Percentiles rank a stretch among this genome's conserved stretches.
These are phyloP conservation scores for Latheticus oryzae DNA, from an alignment of 2,888 invertebrate genomes.

Conservation along the genomic window DNA sequence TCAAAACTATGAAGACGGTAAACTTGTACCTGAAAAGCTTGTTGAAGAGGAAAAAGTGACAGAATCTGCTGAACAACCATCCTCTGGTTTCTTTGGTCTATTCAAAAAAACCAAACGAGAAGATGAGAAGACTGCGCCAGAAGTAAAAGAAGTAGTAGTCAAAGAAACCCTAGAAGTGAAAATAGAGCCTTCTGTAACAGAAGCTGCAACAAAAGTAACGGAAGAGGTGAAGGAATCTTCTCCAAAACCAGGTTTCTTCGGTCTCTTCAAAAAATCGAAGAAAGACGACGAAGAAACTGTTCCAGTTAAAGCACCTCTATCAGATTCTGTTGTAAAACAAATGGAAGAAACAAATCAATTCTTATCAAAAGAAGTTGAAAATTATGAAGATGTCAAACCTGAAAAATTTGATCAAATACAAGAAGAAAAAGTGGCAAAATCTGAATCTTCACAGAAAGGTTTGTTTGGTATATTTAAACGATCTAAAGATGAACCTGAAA, in stretches of 20 bases:
- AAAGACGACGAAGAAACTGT: constrained; percentile 24
- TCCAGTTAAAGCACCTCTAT: constrained; percentile 15
- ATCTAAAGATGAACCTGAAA: constrained; percentile 35
- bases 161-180: constrained; percentile 2
- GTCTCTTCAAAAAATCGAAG: constrained; percentile 32
- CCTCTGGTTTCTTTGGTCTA: constrained; percentile 32
- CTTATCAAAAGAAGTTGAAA: constrained; percentile 24
- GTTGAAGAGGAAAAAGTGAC: constrained; percentile 24
- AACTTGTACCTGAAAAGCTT: constrained; percentile 36
- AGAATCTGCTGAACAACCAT: constrained; percentile 28
- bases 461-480: constrained; percentile 46
- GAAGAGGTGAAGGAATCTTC: constrained; percentile 27
- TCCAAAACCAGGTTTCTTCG: constrained; percentile 34
- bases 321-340: constrained; percentile 27
- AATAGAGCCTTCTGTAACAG: neutral
- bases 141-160: constrained; percentile 4
- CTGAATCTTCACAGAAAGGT: constrained; percentile 29
- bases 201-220: constrained; percentile 11
- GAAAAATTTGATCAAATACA: constrained; percentile 9
- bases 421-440: constrained; percentile 17
- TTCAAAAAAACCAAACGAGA: constrained; percentile 39
- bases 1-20: constrained; percentile 46
- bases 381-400: constrained; percentile 43
- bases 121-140: constrained; percentile 17
- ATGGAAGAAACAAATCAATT: constrained; percentile 23